Conservation (phyloP, 2,888 invertebrate species). For the Drosophila tanythrix region DNA sequence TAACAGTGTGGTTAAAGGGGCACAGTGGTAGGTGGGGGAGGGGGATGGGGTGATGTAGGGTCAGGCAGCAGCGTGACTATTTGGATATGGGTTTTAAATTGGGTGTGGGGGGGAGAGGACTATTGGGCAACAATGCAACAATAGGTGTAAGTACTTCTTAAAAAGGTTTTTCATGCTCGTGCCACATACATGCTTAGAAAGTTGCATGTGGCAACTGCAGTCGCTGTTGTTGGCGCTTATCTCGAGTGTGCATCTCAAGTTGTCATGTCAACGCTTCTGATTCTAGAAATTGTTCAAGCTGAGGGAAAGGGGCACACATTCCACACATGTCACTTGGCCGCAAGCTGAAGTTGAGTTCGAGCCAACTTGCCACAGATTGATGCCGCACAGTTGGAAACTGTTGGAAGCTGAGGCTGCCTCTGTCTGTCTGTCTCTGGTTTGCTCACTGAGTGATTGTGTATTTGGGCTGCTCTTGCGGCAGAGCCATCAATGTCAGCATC, state of each 20-base stretch:
- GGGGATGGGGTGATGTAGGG: conserved; percentile 5
- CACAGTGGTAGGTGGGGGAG: too few species aligned
- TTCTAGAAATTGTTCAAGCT: conserved; percentile 55
- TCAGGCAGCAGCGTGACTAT: conserved; percentile 62
- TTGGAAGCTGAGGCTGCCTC: conserved; percentile 21
- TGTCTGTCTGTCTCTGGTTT: conserved; percentile 16
- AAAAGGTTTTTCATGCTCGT: conserved; percentile 78
- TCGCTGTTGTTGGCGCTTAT: conserved; percentile 54
- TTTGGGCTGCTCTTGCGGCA: conserved; percentile 68
- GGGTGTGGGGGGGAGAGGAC: background rate
- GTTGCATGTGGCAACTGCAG: conserved; percentile 44
- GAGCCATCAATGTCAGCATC: conserved; percentile 81
- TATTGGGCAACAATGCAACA: conserved; percentile 45
- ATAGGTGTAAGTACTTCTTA: conserved; percentile 49
- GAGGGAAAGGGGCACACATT: conserved; percentile 39
- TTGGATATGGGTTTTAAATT: conserved; percentile 18
- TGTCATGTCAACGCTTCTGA: conserved; percentile 84
- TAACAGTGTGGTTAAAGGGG: conserved; percentile 13
- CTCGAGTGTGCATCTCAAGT: conserved; percentile 77
- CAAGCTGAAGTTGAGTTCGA: conserved; percentile 52
- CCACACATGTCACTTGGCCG: conserved; percentile 50
- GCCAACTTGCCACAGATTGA: conserved; percentile 72
- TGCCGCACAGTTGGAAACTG: conserved; percentile 77
- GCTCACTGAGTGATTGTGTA: conserved; percentile 68
- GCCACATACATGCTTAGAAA: conserved; percentile 77